Base-by-base conservation (phyloP, 2,113 vertebrate genomes). In the Rattus rattus region DNA sequence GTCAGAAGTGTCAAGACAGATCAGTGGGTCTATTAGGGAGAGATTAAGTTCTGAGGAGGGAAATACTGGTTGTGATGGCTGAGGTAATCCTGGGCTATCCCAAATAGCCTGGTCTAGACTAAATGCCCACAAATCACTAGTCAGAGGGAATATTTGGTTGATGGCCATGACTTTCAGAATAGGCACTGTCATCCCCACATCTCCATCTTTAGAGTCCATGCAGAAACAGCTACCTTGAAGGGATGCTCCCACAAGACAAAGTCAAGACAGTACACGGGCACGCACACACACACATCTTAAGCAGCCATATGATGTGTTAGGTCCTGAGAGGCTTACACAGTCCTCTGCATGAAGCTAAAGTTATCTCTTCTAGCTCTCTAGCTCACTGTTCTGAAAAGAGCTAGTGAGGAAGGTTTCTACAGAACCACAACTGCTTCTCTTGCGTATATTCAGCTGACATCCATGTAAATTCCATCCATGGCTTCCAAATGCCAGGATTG, bases 91-190 rank as follows among this genome's bases (percentile, higher is more conserved):
- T 49, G n/a, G 54, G 47, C 9, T 59, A 30, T 47, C 75, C 22
- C 67, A 69, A 10, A 65, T 77, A 1, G 52, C 47, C 81, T 56
- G 24, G 65, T 9, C 63, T 65, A 65, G 63, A 49, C n/a, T 17
- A 65, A 49, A 61, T 63, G n/a, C 24, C 59, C 22, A 30, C 13
- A 61, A 52, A n/a, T 14, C 26, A 26, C 39, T 73, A 28, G 54
- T 22, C 47, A 11, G n/a, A 59, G 1, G 12, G 10, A n/a, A 5
- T 17, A 14, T 36, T 17, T 69, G n/a, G 5, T 13, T 5, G 2
- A 17, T 24, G 17, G 3, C 67, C 10, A 10, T 7, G 5, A 14
- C 61, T 47, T n/a, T 36, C 2, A 33, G 20, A 1, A 26, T 33
- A 43, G 49, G 28, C 0, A 6, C 12, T n/a, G 70, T 85, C 7